Evolutionary conservation across 2,888 invertebrate species (phyloP).

Genomic region (Aphodius granarius): DNA sequence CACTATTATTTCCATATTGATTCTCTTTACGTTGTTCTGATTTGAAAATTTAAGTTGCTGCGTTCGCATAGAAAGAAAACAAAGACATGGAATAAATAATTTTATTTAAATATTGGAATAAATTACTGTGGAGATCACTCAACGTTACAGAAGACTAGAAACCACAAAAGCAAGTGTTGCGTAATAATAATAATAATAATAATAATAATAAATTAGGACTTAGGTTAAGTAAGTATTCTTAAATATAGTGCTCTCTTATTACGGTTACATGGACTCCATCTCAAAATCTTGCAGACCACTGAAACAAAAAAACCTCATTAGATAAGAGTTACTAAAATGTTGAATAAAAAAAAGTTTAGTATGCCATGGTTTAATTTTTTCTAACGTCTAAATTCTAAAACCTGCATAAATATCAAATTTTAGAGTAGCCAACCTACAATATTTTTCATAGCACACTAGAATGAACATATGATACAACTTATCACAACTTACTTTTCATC

Average conservation of each 20-base stretch:
- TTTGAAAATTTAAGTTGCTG: too few species aligned
- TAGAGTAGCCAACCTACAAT: too few species aligned
- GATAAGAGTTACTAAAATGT: constrained; percentile 7
- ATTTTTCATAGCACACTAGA: too few species aligned
- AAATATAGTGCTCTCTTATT: background rate
- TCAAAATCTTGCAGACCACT: constrained; percentile 48
- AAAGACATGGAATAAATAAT: background rate
- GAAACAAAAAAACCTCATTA: constrained; percentile 30
- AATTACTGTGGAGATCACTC: constrained; percentile 12
- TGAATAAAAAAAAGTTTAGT: too few species aligned
- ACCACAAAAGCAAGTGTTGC: constrained; percentile 16
- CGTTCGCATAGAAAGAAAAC: too few species aligned
- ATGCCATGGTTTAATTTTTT: too few species aligned
- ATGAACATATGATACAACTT: constrained; percentile 1
- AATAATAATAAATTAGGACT: constrained; percentile 23
- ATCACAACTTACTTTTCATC: constrained; percentile 32
- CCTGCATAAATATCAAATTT: too few species aligned
- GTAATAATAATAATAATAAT: constrained; percentile 20
- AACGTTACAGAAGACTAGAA: constrained; percentile 21
- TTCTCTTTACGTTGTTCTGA: too few species aligned
- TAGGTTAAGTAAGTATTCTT: constrained; percentile 5
- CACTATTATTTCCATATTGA: too few species aligned
- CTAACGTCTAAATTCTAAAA: too few species aligned
- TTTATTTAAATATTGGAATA: background rate
- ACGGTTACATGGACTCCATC: constrained; percentile 44